Evolutionary conservation across 64 coral and sea anemone species (phyloP).

Genomic region (Actinia equina): DNA sequence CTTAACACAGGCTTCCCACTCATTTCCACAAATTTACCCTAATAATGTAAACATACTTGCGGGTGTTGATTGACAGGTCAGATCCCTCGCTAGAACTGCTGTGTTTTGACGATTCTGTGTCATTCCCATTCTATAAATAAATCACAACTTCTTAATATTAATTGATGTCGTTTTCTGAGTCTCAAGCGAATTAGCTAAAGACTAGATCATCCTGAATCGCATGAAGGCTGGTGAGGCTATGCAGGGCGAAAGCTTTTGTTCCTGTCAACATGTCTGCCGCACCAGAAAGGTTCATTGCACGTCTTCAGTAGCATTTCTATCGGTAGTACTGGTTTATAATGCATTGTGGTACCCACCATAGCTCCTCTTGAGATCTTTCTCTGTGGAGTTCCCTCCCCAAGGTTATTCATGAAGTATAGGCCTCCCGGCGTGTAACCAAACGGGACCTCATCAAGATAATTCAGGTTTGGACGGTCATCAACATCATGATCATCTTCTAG

Average conservation of each 20-base stretch:
- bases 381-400: neutral
- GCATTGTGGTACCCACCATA: neutral
- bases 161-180: too few species aligned
- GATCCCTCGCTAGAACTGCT: slow-evolving; percentile 31
- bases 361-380: neutral
- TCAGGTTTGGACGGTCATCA: neutral
- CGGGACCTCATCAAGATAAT: slow-evolving; percentile 39
- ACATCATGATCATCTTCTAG: slow-evolving; percentile 43
- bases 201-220: too few species aligned
- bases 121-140: slow-evolving; percentile 20
- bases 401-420: slow-evolving; percentile 34
- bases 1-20: neutral
- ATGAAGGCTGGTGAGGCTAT: too few species aligned
- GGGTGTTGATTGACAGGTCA: slow-evolving; percentile 27
- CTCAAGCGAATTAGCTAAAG: too few species aligned
- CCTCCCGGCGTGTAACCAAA: slow-evolving; percentile 60
- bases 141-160: neutral
- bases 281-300: too few species aligned
- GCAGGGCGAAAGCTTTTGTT: too few species aligned
- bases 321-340: too few species aligned
- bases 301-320: too few species aligned
- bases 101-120: slow-evolving; percentile 9
- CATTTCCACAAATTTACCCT: too few species aligned
- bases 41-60: neutral
- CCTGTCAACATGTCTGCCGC: too few species aligned